Percentiles rank a stretch among this genome's conserved stretches.
Evolutionary conservation across 2,888 invertebrate species (phyloP).

Genomic region (Antheraea assamensis): DNA sequence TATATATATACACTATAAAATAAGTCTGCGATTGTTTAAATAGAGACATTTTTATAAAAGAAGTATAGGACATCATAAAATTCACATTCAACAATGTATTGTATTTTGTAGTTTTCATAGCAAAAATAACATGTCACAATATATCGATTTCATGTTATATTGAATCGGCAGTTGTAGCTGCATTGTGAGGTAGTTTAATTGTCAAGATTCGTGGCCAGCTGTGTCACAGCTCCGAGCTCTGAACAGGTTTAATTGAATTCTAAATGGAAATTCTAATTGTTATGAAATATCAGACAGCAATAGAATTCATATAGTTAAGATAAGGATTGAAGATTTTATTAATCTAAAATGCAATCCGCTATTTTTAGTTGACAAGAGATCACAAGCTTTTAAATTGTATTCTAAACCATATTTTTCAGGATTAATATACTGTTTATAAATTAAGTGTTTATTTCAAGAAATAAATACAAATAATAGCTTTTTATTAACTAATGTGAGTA

Average conservation of each 20-base stretch:
- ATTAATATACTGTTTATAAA: too few species aligned
- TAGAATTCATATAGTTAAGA: not conserved
- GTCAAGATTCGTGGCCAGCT: constrained; percentile 52
- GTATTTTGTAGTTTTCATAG: not conserved
- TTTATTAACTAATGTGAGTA: too few species aligned
- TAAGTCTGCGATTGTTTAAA: not conserved
- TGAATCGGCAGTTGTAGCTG: constrained; percentile 53
- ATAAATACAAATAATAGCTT: too few species aligned
- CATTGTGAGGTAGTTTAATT: constrained; percentile 46
- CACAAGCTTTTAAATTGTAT: too few species aligned
- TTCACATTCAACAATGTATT: not conserved
- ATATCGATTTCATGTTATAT: constrained; percentile 29
- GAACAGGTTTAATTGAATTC: constrained; percentile 48
- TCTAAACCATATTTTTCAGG: too few species aligned
- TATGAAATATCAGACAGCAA: constrained; percentile 1
- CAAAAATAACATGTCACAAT: not conserved
- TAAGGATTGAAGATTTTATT: not conserved
- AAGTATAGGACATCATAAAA: not conserved
- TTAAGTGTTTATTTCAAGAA: too few species aligned
- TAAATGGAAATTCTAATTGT: not conserved
- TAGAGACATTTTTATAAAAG: not conserved
- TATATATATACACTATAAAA: not conserved
- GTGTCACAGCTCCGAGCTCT: constrained; percentile 34
- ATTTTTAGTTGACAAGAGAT: too few species aligned
- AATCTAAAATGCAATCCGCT: not conserved